Conservation (phyloP, 2,113 vertebrate genomes). For the Gnathonemus echidnorhynchus region DNA sequence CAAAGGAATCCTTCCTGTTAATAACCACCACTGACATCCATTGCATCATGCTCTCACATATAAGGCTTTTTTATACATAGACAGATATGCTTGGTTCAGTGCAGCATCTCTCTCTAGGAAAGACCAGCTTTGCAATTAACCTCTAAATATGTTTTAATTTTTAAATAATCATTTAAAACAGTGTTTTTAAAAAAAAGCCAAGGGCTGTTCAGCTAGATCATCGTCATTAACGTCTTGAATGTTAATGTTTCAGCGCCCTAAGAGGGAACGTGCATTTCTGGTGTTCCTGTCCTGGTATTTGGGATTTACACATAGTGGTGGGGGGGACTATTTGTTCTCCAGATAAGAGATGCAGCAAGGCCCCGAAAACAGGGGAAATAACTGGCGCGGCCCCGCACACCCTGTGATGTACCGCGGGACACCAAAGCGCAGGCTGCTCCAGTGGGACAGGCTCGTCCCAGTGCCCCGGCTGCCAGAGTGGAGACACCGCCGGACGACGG, state of each 20-base stretch:
- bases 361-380: neutral
- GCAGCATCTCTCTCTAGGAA: neutral
- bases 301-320: neutral
- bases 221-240: neutral
- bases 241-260: neutral
- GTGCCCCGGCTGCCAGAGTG: neutral
- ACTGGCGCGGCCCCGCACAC: neutral
- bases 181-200: neutral
- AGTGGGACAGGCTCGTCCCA: neutral
- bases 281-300: neutral
- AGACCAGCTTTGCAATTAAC: neutral
- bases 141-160: neutral
- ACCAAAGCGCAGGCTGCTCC: neutral
- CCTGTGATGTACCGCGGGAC: neutral
- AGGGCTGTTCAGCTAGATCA: neutral
- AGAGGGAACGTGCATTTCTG: neutral
- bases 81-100: neutral
- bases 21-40: neutral
- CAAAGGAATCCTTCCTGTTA: neutral
- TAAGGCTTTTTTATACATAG: neutral
- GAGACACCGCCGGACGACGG: neutral
- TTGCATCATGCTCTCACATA: neutral
- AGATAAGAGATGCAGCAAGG: neutral
- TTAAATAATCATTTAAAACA: neutral
- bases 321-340: neutral